Evolutionary conservation across 2,797 vertebrate species (phyloP).

Genomic region (Cheirogaleus major): DNA sequence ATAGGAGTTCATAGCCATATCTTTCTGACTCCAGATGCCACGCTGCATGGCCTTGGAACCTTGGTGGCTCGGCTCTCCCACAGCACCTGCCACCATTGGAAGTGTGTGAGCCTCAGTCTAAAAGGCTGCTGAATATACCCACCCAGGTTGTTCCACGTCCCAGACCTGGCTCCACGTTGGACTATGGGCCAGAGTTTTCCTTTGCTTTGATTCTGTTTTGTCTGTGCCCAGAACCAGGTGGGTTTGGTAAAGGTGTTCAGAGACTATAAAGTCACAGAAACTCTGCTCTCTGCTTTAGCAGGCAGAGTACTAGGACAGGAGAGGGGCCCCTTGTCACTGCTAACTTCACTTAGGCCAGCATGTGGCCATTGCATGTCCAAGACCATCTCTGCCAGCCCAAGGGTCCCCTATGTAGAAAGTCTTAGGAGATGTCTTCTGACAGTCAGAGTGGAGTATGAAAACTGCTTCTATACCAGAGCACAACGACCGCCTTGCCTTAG

Average conservation of each 20-base stretch:
- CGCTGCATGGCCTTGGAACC: fast-evolving
- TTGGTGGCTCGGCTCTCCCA: neutral
- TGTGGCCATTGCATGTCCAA: neutral
- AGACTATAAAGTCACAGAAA: neutral
- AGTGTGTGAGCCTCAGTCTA: neutral
- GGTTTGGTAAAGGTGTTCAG: neutral
- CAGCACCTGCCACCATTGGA: neutral
- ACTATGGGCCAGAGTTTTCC: neutral
- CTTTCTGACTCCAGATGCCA: neutral
- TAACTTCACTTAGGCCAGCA: neutral
- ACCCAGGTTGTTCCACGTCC: neutral
- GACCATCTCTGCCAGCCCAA: neutral
- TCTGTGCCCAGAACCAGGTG: neutral
- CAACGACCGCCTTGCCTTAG: neutral
- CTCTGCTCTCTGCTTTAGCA: neutral
- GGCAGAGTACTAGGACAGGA: neutral
- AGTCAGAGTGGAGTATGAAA: neutral
- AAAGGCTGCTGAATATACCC: neutral
- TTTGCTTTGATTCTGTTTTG: neutral
- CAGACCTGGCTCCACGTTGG: neutral
- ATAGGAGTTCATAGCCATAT: neutral
- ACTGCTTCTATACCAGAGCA: fast-evolving
- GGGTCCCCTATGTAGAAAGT: neutral
- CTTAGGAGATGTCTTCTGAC: neutral
- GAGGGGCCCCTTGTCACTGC: neutral